phyloP scores from a whole-genome alignment of 2,888 invertebrate genomes.

The Tuta absoluta region DNA sequence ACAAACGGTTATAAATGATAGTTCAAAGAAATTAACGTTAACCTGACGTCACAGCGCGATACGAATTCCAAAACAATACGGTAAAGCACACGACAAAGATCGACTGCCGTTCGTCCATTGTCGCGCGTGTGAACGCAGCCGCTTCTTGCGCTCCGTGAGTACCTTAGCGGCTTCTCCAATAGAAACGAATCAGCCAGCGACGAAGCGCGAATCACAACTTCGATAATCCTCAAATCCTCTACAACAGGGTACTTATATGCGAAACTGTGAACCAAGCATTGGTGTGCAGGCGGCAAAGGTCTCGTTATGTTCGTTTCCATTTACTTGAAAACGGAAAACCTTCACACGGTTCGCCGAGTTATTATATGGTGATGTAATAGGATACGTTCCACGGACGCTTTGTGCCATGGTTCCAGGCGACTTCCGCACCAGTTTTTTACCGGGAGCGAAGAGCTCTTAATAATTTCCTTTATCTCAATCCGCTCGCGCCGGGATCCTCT shows the following conservation, averaged over 20 bases:
- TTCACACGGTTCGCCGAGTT: conserved; percentile 65
- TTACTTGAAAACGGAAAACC: conserved; percentile 59
- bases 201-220: conserved; percentile 51
- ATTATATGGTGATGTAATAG: conserved; percentile 62
- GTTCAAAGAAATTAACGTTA: conserved; percentile 66
- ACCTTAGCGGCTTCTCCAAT: conserved; percentile 41
- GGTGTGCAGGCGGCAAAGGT: conserved; percentile 52
- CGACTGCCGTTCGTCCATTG: conserved; percentile 35
- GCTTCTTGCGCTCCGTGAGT: conserved; percentile 32
- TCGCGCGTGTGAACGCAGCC: conserved; percentile 38
- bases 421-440: conserved; percentile 72
- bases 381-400: conserved; percentile 56
- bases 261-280: conserved; percentile 33
- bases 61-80: conserved; percentile 73
- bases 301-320: conserved; percentile 63
- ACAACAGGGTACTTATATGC: conserved; percentile 26
- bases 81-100: conserved; percentile 59
- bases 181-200: conserved; percentile 48
- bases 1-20: not conserved
- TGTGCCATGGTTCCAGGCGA: conserved; percentile 56
- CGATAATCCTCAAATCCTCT: conserved; percentile 54
- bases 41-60: conserved; percentile 62
- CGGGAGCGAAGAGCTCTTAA: conserved; percentile 67
- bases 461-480: conserved; percentile 80
- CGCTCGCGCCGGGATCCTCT: conserved; percentile 75